Percentiles rank a stretch among this genome's conserved stretches.
Evolutionary conservation across 2,797 vertebrate genomes (phyloP).

Genomic region (Gymnopithys bicolor): DNA sequence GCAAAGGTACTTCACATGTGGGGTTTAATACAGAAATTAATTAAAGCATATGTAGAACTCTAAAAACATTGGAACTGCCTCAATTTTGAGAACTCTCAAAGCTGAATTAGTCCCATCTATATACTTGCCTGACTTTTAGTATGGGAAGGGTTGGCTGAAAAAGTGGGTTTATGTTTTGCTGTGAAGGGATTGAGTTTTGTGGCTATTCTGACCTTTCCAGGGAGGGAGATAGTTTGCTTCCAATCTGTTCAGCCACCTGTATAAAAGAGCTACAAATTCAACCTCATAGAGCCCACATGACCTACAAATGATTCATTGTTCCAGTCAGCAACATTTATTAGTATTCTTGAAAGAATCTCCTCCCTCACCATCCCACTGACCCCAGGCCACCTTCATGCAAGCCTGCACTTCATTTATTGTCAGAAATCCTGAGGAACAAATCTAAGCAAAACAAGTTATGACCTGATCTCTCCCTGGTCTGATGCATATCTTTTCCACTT

Average conservation of each 20-base stretch:
- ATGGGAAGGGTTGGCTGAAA: neutral
- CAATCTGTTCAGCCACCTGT: slow-evolving; percentile 48
- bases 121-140: neutral
- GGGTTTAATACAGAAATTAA: neutral
- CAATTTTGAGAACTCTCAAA: neutral
- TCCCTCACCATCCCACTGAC: slow-evolving; percentile 50
- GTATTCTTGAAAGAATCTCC: slow-evolving; percentile 46
- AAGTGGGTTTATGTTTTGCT: neutral
- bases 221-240: neutral
- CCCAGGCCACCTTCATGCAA: slow-evolving; percentile 54
- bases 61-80: neutral
- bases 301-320: slow-evolving; percentile 46
- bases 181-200: neutral
- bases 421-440: slow-evolving; percentile 42
- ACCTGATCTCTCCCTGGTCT: neutral
- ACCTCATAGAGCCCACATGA: neutral
- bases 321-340: slow-evolving; percentile 33
- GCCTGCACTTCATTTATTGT: slow-evolving; percentile 50
- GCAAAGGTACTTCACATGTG: neutral
- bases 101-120: neutral
- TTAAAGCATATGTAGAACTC: neutral
- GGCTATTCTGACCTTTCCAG: slow-evolving; percentile 15
- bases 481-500: neutral
- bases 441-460: slow-evolving; percentile 25
- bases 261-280: slow-evolving; percentile 22